Base-by-base conservation (phyloP, 2,888 invertebrate genomes). In the Xylota segnis region DNA sequence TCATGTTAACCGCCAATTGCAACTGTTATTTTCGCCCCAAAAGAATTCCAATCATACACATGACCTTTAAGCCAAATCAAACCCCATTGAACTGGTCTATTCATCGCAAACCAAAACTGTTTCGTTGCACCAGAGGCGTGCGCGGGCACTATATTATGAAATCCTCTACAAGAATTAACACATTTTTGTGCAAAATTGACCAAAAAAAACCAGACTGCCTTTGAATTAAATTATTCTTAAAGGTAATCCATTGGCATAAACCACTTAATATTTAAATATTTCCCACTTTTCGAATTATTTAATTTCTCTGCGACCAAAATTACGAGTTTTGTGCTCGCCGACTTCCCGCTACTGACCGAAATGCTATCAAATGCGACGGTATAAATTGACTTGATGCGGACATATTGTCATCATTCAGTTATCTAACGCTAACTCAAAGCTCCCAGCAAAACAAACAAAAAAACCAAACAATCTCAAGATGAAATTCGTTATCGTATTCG, bases 401-500 rank as follows among this genome's bases (percentile, higher is more conserved):
- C 34, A 14, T 16, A 65, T 50, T 75, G 52, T 37, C 52, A 84
- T 84, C 84, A 84, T 68, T 82, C 68, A 78, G 76, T 76, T 70
- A 37, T 37, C 50, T 59, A 71, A 65, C 63, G 56, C 65, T 61
- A 58, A 78, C 75, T 65, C 56, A 72, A 70, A 66, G 43, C 37
- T 9, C 23, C 40, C 54, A 37, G 45, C 50, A 63, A 47, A 79
- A 86, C 16, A 63, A 70, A 82, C 47, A 34, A 75, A 87, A 75
- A 75, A 87, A 75, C 78, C 68, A 56, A 88, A 77, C 81, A 78
- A 82, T n/a, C 23, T 23, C 88, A 90, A 90, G 88, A 91, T 92
- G 90, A 90, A 91, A 90, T 90, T 90, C 89, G 87, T 89, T 83
- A 88, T 91, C 82, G 90, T 90, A 63, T 89, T 91, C 87, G 90